These are phyloP conservation scores for Centrocercus urophasianus DNA, from an alignment of 2,113 vertebrate species.

Conservation along the genomic window DNA sequence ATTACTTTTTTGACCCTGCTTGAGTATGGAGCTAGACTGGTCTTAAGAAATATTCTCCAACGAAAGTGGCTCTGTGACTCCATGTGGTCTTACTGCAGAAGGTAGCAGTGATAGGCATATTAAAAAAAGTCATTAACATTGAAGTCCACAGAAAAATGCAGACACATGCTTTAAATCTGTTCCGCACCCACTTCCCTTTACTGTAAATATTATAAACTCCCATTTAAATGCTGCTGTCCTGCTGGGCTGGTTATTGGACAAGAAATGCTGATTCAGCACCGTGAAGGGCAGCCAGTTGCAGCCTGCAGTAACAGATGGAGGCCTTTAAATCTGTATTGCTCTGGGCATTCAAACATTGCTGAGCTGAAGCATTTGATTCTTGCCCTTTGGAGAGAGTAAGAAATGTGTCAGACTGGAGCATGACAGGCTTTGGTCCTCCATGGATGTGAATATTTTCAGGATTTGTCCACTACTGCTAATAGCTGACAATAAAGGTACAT, in stretches of 20 bases:
- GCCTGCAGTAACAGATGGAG: slow-evolving; percentile 53
- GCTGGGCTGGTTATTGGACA: neutral
- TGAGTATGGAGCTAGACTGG: neutral
- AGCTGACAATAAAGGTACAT: neutral
- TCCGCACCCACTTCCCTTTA: neutral
- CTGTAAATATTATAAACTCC: neutral
- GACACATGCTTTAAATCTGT: neutral
- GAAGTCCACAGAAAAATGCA: neutral
- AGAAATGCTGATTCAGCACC: neutral
- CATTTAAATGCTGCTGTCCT: neutral
- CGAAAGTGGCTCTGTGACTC: neutral
- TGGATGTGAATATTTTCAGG: neutral
- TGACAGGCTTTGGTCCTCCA: neutral
- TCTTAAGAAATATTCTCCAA: neutral
- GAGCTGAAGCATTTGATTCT: slow-evolving; percentile 28
- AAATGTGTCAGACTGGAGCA: neutral
- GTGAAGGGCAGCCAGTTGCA: slow-evolving; percentile 16
- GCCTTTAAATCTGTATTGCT: slow-evolving; percentile 41
- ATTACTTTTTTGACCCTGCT: neutral
- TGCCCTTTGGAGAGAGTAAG: neutral
- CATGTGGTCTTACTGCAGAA: neutral
- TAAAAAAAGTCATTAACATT: neutral
- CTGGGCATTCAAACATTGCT: slow-evolving; percentile 31
- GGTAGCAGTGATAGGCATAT: neutral
- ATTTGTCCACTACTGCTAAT: slow-evolving; percentile 22